Percentiles rank a stretch among this genome's conserved stretches.
Evolutionary conservation across 2,797 vertebrate species (phyloP).

Genomic region (Apogon talboti): DNA sequence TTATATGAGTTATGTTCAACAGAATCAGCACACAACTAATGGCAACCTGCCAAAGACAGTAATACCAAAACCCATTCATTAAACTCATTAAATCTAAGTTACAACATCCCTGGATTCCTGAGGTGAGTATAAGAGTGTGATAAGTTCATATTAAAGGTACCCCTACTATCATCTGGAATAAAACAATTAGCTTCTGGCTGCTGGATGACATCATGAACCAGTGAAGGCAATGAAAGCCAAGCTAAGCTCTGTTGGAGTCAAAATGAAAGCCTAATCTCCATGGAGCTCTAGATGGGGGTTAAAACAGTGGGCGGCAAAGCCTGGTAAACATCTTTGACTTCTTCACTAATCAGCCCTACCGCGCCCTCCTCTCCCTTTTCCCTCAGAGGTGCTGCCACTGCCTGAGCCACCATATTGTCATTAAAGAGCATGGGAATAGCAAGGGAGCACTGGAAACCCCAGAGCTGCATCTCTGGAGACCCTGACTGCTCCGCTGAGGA

Average conservation of each 20-base stretch:
- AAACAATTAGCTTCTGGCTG: background rate
- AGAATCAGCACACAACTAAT: constrained; percentile 45
- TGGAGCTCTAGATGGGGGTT: constrained; percentile 54
- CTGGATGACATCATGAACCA: constrained; percentile 21
- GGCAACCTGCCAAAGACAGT: constrained; percentile 53
- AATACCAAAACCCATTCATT: constrained; percentile 53
- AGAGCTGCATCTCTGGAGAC: constrained; percentile 77
- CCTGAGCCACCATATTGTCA: constrained; percentile 85
- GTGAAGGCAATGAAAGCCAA: constrained; percentile 47
- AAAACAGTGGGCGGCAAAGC: constrained; percentile 65
- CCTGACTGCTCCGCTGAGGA: constrained; percentile 62
- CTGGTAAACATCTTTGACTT: constrained; percentile 78
- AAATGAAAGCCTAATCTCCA: constrained; percentile 68
- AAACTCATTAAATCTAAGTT: constrained; percentile 47
- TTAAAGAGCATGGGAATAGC: constrained; percentile 79
- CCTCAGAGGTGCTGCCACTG: constrained; percentile 70
- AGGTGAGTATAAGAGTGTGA: constrained; percentile 16
- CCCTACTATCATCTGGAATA: background rate
- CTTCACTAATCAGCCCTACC: constrained; percentile 68
- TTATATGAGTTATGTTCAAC: constrained; percentile 62
- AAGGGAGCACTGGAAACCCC: constrained; percentile 74
- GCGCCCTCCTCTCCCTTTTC: constrained; percentile 22
- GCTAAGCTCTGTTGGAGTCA: constrained; percentile 33
- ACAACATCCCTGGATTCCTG: constrained; percentile 51
- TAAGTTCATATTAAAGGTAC: background rate